Evolutionary conservation across 1,140 invertebrate genomes (phyloP), one percentile per base, ranked within the genome.

Genomic region (Cydia pomonella): DNA sequence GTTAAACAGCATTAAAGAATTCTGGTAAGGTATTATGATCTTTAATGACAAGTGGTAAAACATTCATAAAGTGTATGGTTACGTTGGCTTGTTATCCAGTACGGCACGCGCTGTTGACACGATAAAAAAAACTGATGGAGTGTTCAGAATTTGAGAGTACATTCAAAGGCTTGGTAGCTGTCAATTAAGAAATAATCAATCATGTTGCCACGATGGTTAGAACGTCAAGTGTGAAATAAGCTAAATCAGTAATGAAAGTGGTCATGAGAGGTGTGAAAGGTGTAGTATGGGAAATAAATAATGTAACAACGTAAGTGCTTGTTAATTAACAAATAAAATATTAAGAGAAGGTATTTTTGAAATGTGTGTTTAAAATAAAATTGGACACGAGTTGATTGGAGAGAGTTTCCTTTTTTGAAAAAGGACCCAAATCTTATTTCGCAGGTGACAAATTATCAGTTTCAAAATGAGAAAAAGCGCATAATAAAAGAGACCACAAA

Each of bases 151-250:
- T 38, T 69, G 16, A 18, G 64, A 38, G 64, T 33, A 69, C 27
- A 33, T 33, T 33, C 29, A 16, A 29, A 29, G 3, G 21, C 5
- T 13, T 6, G 23, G 27, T n/a, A 69, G 64, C 64, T 41, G 64
- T 69, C 64, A 69, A 69, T 69, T 69, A 69, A 69, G 7, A 69
- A 69, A 33, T 69, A 33, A 33, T 69, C 41, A 69, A 69, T 69
- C 63, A 66, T n/a, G 63, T 66, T 66, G 27, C 9, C 12, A 4
- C 1, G 23, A 29, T 66, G 53, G 53, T 23, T 23, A 23, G 53
- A 59, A 59, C 53, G 53, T 59, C 53, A 10, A 23, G 53, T 59
- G 53, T 59, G 53, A 59, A 23, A 59, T 59, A 59, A 21, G 53
- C 21, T 59, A 59, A 59, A 23, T 59, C 18, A 59, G 53, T 59